Percentiles rank a stretch among this genome's conserved stretches.
Evolutionary conservation across 2,113 vertebrate species (phyloP).

Genomic region (Chloropsis cyanopogon): DNA sequence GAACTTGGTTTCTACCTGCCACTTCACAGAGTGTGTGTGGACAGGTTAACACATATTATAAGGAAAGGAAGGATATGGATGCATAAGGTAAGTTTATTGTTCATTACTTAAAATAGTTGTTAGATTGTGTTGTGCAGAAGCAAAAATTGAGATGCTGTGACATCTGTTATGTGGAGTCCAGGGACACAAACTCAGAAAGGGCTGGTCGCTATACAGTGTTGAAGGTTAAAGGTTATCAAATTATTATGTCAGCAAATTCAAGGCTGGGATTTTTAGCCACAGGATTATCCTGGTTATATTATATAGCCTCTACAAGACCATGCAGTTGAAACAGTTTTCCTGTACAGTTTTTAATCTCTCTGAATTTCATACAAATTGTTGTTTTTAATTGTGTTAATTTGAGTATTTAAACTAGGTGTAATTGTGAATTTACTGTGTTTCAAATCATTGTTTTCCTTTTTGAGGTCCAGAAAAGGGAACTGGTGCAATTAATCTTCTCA

Average conservation of each 20-base stretch:
- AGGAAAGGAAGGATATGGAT: conserved; percentile 97
- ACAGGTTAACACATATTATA: conserved; percentile 92
- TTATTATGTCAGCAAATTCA: background rate
- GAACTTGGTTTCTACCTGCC: conserved; percentile 94
- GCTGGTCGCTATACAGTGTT: background rate
- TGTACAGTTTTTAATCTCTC: background rate
- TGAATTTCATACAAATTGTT: background rate
- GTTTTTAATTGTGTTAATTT: background rate
- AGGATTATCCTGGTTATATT: background rate
- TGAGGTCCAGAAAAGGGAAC: background rate
- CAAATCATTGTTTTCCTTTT: background rate
- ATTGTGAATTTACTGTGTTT: background rate
- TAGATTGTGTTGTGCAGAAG: background rate
- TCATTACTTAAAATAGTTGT: background rate
- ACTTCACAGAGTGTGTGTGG: conserved; percentile 90
- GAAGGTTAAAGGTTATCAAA: background rate
- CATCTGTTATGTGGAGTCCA: background rate
- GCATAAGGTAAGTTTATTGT: conserved; percentile 86
- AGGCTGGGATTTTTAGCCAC: background rate
- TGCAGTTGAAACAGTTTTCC: background rate
- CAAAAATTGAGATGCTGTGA: background rate
- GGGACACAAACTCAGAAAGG: background rate
- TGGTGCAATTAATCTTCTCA: background rate
- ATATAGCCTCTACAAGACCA: background rate
- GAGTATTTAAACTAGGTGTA: background rate